A percentile compares a stretch with the other conserved stretches of the same genome.
These are phyloP conservation scores for Bradypodion pumilum DNA, from an alignment of 2,797 vertebrate species.

Conservation along the genomic window DNA sequence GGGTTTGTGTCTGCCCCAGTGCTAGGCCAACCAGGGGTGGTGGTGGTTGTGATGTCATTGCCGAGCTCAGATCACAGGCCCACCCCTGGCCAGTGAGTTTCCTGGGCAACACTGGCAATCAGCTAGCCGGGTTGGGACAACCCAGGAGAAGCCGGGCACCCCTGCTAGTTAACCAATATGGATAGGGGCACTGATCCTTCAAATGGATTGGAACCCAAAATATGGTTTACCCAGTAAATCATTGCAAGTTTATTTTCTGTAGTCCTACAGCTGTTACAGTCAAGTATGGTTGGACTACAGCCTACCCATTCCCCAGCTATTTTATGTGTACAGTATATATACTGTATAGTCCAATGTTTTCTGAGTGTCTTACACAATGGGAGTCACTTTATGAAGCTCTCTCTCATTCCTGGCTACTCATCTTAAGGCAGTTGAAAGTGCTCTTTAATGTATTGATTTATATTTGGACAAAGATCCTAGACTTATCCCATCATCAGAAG, in stretches of 20 bases:
- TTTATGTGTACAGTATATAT: conserved; percentile 28
- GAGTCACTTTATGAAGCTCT: conserved; percentile 12
- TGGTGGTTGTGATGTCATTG: no score
- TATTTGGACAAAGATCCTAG: conserved; percentile 34
- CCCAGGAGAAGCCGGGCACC: no score
- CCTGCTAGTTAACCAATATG: no score
- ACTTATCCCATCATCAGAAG: conserved; percentile 26
- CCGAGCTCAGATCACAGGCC: no score
- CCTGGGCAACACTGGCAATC: no score
- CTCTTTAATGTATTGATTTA: conserved; percentile 31
- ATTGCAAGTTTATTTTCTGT: background rate
- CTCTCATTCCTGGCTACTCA: conserved; percentile 5
- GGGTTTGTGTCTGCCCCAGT: no score
- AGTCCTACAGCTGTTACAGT: background rate
- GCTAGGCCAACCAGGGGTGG: no score
- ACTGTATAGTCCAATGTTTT: conserved; percentile 26
- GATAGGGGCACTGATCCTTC: background rate
- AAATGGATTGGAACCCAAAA: background rate
- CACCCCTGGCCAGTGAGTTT: no score
- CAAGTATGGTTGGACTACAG: background rate
- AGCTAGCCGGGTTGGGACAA: no score
- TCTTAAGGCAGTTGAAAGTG: background rate
- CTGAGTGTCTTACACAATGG: conserved; percentile 6
- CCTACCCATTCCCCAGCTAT: conserved; percentile 33
- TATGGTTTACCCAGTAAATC: background rate